Evolutionary conservation across 2,888 invertebrate genomes (phyloP).

Genomic region (Lampropteryx suffumata): DNA sequence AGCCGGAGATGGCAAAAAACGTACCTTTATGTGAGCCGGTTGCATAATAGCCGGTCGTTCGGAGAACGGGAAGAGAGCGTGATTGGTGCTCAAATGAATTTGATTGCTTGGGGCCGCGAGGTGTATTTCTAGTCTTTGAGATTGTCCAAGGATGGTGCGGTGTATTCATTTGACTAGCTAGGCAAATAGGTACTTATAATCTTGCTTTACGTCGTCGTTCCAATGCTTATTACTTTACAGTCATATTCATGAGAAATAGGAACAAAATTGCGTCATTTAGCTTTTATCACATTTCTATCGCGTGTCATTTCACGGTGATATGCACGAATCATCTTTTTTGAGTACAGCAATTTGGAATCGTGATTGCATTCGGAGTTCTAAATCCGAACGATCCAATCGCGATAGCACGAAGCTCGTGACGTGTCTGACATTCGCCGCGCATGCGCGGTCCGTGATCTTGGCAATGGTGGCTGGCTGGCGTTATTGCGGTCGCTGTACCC

Average conservation of each 20-base stretch:
- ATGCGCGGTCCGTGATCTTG: conserved; percentile 84
- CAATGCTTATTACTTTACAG: too few species aligned
- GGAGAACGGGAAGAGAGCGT: conserved; percentile 61
- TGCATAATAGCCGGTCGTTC: conserved; percentile 73
- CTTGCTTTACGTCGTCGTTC: too few species aligned
- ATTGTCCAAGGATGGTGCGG: conserved; percentile 7
- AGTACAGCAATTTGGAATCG: conserved; percentile 53
- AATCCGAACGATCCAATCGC: conserved; percentile 71
- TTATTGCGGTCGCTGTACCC: conserved; percentile 81
- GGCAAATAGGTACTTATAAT: too few species aligned
- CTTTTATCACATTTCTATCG: conserved; percentile 22
- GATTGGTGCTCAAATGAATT: conserved; percentile 54
- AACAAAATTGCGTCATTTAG: conserved; percentile 13
- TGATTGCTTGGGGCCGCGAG: conserved; percentile 6
- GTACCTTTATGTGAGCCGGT: conserved; percentile 64
- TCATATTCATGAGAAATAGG: not conserved
- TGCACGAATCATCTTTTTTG: conserved; percentile 38
- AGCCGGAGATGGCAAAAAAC: conserved; percentile 59
- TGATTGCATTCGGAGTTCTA: conserved; percentile 68
- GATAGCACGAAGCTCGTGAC: conserved; percentile 78
- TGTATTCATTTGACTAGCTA: too few species aligned
- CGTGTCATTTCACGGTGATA: conserved; percentile 31
- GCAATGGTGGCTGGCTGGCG: conserved; percentile 77
- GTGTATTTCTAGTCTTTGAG: conserved; percentile 6
- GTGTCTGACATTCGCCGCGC: conserved; percentile 81